These are phyloP conservation scores for Diplazon laetatorius DNA, from an alignment of 2,888 invertebrate genomes.

Conservation along the genomic window DNA sequence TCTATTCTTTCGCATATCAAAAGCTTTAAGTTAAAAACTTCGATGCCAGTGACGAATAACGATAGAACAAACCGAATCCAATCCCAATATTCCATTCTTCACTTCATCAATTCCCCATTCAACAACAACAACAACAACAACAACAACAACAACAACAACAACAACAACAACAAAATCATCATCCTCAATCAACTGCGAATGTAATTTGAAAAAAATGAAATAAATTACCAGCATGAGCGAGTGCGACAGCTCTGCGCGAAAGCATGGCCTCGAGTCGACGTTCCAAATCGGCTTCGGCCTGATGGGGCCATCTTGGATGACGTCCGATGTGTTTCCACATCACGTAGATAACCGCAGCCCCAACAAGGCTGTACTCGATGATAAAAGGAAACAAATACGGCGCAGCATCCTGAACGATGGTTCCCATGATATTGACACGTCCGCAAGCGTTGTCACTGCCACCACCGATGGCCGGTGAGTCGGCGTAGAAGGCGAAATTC, in stretches of 20 bases:
- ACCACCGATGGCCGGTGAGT: constrained; percentile 76
- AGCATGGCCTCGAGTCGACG: constrained; percentile 94
- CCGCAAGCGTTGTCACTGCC: constrained; percentile 87
- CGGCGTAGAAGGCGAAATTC: constrained; percentile 77
- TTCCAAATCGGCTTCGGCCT: constrained; percentile 92
- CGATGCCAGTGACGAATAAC: too few species aligned
- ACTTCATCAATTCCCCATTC: too few species aligned
- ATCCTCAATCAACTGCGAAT: too few species aligned
- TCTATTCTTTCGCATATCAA: too few species aligned
- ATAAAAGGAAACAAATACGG: constrained; percentile 98
- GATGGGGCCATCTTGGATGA: constrained; percentile 90
- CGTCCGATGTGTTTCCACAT: constrained; percentile 98
- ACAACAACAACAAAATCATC: too few species aligned
- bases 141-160: too few species aligned
- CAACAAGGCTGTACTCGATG: constrained; percentile 97
- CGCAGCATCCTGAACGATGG: constrained; percentile 95
- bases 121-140: too few species aligned
- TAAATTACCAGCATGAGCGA: constrained; percentile 89
- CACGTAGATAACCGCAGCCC: constrained; percentile 96
- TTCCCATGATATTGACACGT: constrained; percentile 95
- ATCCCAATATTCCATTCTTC: too few species aligned
- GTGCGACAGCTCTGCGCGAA: constrained; percentile 92
- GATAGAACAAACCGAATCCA: too few species aligned
- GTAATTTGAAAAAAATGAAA: too few species aligned
- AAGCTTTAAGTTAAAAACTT: too few species aligned